phyloP scores from a whole-genome alignment of 92 coral and sea anemone genomes.

The Epizoanthus illoricatus region DNA sequence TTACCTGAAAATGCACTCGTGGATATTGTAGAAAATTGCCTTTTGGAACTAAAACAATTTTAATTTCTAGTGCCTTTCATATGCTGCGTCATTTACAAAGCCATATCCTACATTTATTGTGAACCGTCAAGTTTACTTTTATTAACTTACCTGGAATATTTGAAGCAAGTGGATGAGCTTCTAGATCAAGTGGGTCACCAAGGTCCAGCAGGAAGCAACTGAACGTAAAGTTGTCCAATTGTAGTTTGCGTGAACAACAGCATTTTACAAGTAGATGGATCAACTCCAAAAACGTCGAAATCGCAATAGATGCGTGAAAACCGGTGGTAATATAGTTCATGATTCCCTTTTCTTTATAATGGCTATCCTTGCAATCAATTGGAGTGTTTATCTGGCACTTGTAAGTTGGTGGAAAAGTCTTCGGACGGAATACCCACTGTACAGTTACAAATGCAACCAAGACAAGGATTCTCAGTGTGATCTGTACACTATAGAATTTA shows the following conservation, averaged over 20 bases:
- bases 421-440: neutral
- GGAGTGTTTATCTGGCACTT: neutral
- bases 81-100: no score
- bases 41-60: no score
- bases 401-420: neutral
- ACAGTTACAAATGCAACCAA: neutral
- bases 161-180: no score
- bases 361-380: neutral
- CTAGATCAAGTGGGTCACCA: neutral
- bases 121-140: no score
- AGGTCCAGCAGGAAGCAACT: conserved; percentile 6
- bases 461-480: neutral
- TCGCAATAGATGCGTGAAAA: neutral
- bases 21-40: no score
- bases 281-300: neutral
- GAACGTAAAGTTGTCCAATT: neutral
- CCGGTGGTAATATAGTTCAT: neutral
- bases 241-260: neutral
- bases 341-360: neutral
- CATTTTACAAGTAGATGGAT: neutral
- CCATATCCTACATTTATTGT: no score
- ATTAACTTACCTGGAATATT: no score
- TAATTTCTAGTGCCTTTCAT: no score
- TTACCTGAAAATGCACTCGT: no score
- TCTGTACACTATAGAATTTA: neutral